These are phyloP conservation scores for Anthrax anthrax DNA, from an alignment of 2,888 invertebrate species.

Conservation along the genomic window DNA sequence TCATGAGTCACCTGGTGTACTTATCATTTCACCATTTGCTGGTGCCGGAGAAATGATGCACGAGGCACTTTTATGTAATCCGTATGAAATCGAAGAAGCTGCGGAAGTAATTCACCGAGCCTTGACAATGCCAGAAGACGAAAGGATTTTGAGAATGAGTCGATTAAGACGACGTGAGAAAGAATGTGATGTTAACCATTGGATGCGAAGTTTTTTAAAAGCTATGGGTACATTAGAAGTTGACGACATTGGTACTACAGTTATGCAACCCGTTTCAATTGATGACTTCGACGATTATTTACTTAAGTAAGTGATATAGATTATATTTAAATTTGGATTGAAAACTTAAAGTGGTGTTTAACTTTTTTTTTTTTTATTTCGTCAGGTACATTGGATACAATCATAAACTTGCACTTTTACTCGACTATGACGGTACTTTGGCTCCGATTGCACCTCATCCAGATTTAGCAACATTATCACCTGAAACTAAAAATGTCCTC, in stretches of 20 bases:
- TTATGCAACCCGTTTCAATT: slow-evolving; percentile 79
- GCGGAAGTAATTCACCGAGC: slow-evolving; percentile 79
- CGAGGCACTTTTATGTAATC: slow-evolving; percentile 79
- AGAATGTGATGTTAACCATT: slow-evolving; percentile 70
- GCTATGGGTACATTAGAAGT: slow-evolving; percentile 76
- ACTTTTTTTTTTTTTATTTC: slow-evolving; percentile 13
- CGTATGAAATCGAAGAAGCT: slow-evolving; percentile 75
- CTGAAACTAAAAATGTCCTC: slow-evolving; percentile 71
- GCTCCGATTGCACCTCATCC: slow-evolving; percentile 84
- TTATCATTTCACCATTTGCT: slow-evolving; percentile 81
- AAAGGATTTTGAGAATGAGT: slow-evolving; percentile 73
- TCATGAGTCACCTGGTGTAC: slow-evolving; percentile 68
- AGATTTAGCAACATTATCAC: slow-evolving; percentile 70
- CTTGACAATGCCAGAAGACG: slow-evolving; percentile 80
- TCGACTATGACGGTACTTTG: slow-evolving; percentile 81
- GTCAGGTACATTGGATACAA: slow-evolving; percentile 70
- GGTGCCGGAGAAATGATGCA: slow-evolving; percentile 91
- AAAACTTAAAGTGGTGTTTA: too few relatives aligned
- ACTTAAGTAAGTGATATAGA: slow-evolving; percentile 50
- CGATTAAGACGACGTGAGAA: slow-evolving; percentile 66
- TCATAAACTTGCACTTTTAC: slow-evolving; percentile 65
- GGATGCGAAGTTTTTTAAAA: slow-evolving; percentile 78
- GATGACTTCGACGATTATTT: slow-evolving; percentile 84
- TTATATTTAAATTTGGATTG: not conserved
- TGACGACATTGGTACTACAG: slow-evolving; percentile 69